Conservation (phyloP, 2,888 invertebrate genomes). For the Bellardia pandia region DNA sequence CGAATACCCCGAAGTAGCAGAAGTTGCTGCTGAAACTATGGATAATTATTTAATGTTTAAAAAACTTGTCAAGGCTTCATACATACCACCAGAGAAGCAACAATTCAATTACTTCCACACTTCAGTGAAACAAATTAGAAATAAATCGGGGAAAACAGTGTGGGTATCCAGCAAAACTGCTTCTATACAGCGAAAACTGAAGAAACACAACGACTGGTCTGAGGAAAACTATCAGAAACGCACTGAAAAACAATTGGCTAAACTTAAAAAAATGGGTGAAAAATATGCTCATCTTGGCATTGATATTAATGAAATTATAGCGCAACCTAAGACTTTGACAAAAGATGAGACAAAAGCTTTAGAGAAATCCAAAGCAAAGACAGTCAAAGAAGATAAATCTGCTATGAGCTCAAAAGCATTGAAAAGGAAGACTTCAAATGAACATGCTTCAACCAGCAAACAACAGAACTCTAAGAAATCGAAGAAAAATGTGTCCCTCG, state of each 20-base stretch:
- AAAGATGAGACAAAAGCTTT: slow-evolving; percentile 28
- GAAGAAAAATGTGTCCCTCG: slow-evolving; percentile 76
- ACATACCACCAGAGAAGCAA: slow-evolving; percentile 88
- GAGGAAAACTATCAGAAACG: slow-evolving; percentile 80
- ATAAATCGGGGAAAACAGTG: slow-evolving; percentile 81
- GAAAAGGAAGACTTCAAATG: slow-evolving; percentile 54
- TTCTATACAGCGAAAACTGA: slow-evolving; percentile 76
- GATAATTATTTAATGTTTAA: slow-evolving; percentile 98
- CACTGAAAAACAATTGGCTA: slow-evolving; percentile 76
- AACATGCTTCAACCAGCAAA: background rate
- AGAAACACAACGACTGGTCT: slow-evolving; percentile 80
- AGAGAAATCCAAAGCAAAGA: slow-evolving; percentile 55
- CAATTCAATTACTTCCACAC: slow-evolving; percentile 85
- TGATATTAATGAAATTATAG: slow-evolving; percentile 78
- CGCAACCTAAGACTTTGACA: slow-evolving; percentile 75
- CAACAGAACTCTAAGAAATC: slow-evolving; percentile 60
- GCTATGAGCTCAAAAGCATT: slow-evolving; percentile 32
- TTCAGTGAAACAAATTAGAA: slow-evolving; percentile 85
- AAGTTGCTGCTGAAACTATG: slow-evolving; percentile 98
- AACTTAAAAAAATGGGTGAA: slow-evolving; percentile 78
- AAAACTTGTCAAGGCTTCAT: slow-evolving; percentile 91
- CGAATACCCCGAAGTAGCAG: slow-evolving; percentile 91
- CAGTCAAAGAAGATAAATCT: slow-evolving; percentile 28
- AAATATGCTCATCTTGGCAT: slow-evolving; percentile 81
- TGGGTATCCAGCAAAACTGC: slow-evolving; percentile 80